Percentiles rank a stretch among this genome's conserved stretches.
phyloP scores from a whole-genome alignment of 2,888 invertebrate genomes.

The Cremastinae sp. region DNA sequence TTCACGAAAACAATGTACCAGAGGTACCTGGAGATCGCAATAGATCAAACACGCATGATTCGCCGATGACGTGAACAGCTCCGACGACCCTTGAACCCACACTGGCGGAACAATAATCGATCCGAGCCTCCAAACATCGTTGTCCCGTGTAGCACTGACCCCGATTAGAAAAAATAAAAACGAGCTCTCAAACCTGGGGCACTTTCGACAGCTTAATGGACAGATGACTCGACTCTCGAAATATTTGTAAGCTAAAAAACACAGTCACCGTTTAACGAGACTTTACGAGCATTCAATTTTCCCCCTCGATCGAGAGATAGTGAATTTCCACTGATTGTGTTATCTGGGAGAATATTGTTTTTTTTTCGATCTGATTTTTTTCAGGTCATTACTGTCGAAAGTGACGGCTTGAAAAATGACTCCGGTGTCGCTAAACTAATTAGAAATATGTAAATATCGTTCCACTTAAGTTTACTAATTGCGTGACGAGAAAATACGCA shows the following conservation, averaged over 20 bases:
- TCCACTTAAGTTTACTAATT: conserved; percentile 18
- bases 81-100: conserved; percentile 51
- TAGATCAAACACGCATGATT: conserved; percentile 47
- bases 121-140: background rate
- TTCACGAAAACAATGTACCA: conserved; percentile 28
- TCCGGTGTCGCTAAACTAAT: too few relatives aligned
- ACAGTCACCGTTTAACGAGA: too few relatives aligned
- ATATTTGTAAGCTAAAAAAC: too few relatives aligned
- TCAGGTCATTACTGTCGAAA: too few relatives aligned
- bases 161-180: conserved; percentile 1
- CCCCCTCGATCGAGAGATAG: too few relatives aligned
- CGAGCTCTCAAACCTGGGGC: background rate
- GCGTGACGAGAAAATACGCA: background rate
- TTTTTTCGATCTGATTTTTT: too few relatives aligned
- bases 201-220: background rate
- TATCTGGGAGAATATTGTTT: too few relatives aligned
- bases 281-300: too few relatives aligned
- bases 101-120: conserved; percentile 46
- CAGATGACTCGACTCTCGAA: too few relatives aligned
- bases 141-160: conserved; percentile 5
- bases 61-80: conserved; percentile 36
- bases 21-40: conserved; percentile 10
- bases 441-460: conserved; percentile 1
- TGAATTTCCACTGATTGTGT: too few relatives aligned
- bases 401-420: too few relatives aligned